Conservation (phyloP, 2,797 vertebrate genomes). For the Emys orbicularis region DNA sequence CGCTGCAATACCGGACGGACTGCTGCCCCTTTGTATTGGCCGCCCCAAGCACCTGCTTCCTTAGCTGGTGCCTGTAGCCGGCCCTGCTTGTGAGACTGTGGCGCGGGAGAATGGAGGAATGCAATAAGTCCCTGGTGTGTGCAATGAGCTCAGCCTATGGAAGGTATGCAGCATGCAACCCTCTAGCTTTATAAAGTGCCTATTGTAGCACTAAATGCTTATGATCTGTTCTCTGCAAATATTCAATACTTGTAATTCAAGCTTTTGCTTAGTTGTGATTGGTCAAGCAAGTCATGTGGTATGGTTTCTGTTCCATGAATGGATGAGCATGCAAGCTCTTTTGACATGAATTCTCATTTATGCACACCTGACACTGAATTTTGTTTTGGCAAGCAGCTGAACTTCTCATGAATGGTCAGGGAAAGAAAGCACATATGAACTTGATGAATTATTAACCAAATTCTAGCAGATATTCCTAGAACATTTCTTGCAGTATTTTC, state of each 20-base stretch:
- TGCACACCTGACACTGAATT: neutral
- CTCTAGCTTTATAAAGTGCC: too few species aligned
- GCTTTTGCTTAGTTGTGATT: neutral
- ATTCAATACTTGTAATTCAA: neutral
- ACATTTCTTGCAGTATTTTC: neutral
- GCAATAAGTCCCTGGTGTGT: too few species aligned
- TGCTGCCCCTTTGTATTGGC: too few species aligned
- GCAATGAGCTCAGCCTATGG: too few species aligned
- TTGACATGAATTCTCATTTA: neutral
- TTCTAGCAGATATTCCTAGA: neutral
- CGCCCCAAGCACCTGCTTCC: too few species aligned
- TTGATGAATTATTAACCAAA: neutral
- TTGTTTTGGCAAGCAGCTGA: neutral
- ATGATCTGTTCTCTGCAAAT: neutral
- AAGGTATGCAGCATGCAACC: too few species aligned
- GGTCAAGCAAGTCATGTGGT: neutral
- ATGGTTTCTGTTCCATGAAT: neutral
- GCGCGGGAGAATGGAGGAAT: too few species aligned
- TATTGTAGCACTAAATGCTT: neutral
- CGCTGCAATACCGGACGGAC: too few species aligned
- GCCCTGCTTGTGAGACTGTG: too few species aligned
- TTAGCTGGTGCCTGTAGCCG: too few species aligned
- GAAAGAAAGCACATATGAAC: neutral
- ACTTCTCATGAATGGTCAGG: neutral
- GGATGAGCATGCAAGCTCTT: neutral